Evolutionary conservation across 2,888 invertebrate species (phyloP).

Genomic region (Carpatolechia fugitivella): DNA sequence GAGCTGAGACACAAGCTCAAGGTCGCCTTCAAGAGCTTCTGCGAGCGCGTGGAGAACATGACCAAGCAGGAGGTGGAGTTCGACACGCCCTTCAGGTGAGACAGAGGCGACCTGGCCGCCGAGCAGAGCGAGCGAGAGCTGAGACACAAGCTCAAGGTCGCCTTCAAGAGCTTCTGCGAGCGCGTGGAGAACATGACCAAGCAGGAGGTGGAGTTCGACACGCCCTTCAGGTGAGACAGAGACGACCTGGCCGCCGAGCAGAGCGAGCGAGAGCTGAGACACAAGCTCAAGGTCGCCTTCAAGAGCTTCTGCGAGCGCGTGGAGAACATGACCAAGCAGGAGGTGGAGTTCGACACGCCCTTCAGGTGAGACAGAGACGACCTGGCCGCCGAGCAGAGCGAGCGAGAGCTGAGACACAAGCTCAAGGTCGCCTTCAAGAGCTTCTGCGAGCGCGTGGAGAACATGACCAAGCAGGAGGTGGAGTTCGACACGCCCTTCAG

Average conservation of each 20-base stretch:
- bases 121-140: constrained; percentile 91
- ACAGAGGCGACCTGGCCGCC: constrained; percentile 95
- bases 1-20: constrained; percentile 98
- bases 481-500: too few species aligned
- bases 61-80: constrained; percentile 99
- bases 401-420: constrained; percentile 94
- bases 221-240: constrained; percentile 89
- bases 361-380: too few species aligned
- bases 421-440: constrained; percentile 98
- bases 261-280: constrained; percentile 81
- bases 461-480: constrained; percentile 96
- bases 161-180: neutral
- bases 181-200: constrained; percentile 88
- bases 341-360: constrained; percentile 99
- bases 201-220: constrained; percentile 98
- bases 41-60: constrained; percentile 96
- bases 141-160: neutral
- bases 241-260: constrained; percentile 99
- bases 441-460: constrained; percentile 97
- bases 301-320: constrained; percentile 99
- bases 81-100: constrained; percentile 93
- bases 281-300: neutral
- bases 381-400: too few species aligned
- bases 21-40: constrained; percentile 98
- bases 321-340: constrained; percentile 96